phyloP scores from a whole-genome alignment of 2,797 vertebrate genomes.

The Nyctalus aviator region DNA sequence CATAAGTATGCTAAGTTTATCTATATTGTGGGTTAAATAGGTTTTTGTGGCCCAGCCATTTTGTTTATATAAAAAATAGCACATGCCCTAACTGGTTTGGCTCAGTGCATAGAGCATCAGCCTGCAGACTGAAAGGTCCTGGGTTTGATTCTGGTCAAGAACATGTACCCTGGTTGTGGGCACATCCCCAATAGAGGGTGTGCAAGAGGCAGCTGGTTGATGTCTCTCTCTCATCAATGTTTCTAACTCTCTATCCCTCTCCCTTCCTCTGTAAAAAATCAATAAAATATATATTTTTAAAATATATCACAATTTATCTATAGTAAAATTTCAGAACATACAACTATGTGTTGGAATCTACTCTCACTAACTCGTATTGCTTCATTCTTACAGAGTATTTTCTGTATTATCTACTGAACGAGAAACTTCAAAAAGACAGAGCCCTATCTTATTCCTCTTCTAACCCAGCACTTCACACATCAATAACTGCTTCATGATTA shows the following conservation, averaged over 20 bases:
- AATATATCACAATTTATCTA: conserved; percentile 13
- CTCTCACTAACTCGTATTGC: background rate
- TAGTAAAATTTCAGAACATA: background rate
- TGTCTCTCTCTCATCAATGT: too few species aligned
- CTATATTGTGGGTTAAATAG: background rate
- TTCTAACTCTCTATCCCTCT: too few species aligned
- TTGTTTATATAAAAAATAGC: conserved; percentile 30
- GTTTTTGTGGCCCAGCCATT: background rate
- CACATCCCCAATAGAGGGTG: too few species aligned
- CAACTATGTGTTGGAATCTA: background rate
- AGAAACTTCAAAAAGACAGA: background rate
- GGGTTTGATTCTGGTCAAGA: too few species aligned
- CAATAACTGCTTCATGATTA: background rate
- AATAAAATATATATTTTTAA: background rate
- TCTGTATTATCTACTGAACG: background rate
- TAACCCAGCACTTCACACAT: background rate
- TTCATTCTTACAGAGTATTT: background rate
- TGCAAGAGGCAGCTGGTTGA: too few species aligned
- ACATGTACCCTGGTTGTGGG: too few species aligned
- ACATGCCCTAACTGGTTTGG: background rate
- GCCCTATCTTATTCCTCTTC: background rate
- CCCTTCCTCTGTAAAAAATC: too few species aligned
- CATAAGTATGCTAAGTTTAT: background rate
- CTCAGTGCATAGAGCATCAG: too few species aligned
- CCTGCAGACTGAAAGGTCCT: too few species aligned